Conservation (phyloP, 2,888 invertebrate genomes). For the Melitaea athalia region DNA sequence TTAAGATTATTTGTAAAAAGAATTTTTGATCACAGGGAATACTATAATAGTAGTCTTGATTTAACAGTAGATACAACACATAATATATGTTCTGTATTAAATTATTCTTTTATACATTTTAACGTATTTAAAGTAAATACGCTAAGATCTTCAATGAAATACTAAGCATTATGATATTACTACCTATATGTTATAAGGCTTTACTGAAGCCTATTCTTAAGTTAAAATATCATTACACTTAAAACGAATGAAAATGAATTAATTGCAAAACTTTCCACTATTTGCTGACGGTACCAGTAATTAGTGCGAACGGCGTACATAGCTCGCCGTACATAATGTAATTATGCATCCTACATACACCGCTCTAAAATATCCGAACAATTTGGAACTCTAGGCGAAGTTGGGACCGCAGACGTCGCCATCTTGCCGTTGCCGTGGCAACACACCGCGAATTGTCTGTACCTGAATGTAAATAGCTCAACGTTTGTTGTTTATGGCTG, state of each 20-base stretch:
- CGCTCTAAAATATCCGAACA: conserved; percentile 78
- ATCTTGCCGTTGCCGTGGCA: conserved; percentile 75
- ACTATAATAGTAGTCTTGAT: no score
- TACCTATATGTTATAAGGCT: no score
- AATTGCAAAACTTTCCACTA: background rate
- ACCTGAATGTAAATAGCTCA: conserved; percentile 76
- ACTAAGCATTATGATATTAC: no score
- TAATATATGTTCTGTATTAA: no score
- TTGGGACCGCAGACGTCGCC: conserved; percentile 78
- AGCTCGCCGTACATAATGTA: conserved; percentile 73
- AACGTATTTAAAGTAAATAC: no score
- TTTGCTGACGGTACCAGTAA: conserved; percentile 68
- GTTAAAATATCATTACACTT: background rate
- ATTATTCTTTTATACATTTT: no score
- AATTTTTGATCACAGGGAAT: no score
- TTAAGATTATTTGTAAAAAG: no score
- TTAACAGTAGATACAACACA: no score
- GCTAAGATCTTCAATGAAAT: no score
- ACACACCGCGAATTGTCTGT: conserved; percentile 74
- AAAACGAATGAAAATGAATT: background rate
- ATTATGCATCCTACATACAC: conserved; percentile 77
- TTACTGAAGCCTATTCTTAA: no score
- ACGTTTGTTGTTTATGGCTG: conserved; percentile 61
- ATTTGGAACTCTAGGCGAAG: conserved; percentile 80
- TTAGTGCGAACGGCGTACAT: conserved; percentile 74